phyloP scores from a whole-genome alignment of 2,888 invertebrate species.

The Xestoiulus laeticollis region DNA sequence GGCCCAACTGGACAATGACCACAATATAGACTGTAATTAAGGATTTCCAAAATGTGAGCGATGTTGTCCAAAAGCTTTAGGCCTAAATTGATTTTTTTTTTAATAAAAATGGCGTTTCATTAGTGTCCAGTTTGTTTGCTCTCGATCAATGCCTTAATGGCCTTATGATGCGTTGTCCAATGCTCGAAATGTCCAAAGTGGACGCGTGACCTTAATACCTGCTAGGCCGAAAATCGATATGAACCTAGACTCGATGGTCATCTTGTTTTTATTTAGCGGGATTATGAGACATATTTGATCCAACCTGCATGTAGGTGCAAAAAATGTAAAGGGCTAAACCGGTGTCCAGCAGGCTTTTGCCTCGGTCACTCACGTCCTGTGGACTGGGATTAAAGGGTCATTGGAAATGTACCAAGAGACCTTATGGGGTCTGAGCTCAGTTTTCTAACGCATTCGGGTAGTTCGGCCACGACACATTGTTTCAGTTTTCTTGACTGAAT shows the following conservation, averaged over 20 bases:
- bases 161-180: constrained; percentile 16
- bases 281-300: constrained; percentile 1
- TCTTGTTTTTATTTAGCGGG: not conserved
- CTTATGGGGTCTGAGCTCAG: not conserved
- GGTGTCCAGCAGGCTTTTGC: not conserved
- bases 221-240: constrained; percentile 14
- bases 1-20: not conserved
- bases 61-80: not conserved
- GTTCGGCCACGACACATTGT: too few species aligned
- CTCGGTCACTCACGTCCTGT: not conserved
- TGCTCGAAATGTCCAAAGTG: not conserved
- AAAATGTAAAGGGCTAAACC: not conserved
- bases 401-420: not conserved
- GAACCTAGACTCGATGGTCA: not conserved
- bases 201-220: constrained; percentile 29
- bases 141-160: constrained; percentile 34
- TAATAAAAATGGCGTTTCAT: not conserved
- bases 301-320: not conserved
- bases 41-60: not conserved
- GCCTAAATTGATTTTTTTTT: constrained; percentile 3
- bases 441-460: not conserved
- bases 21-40: not conserved
- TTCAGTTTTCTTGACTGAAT: not conserved
- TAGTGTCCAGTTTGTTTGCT: constrained; percentile 37
- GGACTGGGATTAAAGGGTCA: not conserved